Evolutionary conservation across 2,113 vertebrate genomes (phyloP), one percentile per base, ranked within the genome.

Genomic region (Thymallus thymallus): DNA sequence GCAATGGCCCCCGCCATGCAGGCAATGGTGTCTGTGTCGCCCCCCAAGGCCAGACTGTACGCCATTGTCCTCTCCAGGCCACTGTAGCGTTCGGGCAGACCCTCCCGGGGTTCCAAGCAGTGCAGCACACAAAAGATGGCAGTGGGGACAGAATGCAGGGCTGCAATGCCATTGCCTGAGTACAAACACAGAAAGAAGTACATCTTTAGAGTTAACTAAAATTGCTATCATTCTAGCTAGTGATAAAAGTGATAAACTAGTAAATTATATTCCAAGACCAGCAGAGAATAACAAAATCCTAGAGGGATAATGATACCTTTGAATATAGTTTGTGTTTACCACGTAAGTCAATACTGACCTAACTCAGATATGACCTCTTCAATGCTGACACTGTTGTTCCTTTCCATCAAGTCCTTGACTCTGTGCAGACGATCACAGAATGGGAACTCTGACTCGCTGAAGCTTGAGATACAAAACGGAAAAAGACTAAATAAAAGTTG

Each of bases 11-110:
- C 35, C 2, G 35, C 35, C 35, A 41, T 41, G 35, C 35, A 41
- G 9, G 35, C 98, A 51, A 99, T 99, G 87, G 98, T 99, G 92
- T 99, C 98, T 0, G 98, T 99, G 92, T 99, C 98, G n/a, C 98
- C 97, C 2, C 98, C 98, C 72, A 99, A 90, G 0, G 95, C 96
- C 88, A 99, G 91, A 80, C 35, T 41, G 35, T 41, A 41, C 2
- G 35, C 35, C 35, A 41, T 91, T 76, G 96, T 98, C 90, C 96
- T 94, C 82, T 98, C 95, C 81, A 99, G 88, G 75, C 84, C 94
- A 1, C 94, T 94, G 74, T 95, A 97, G 68, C 73, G 87, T 1
- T 93, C 90, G 1, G 97, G 97, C 32, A 99, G 93, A 73, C 95
- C 94, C 0, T 96, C 94, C 22, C 91, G 92, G 0, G 95, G 89